Evolutionary conservation across 2,888 invertebrate species (phyloP), one percentile per base, ranked within the genome.

Genomic region (Rotaria magnacalcarata): DNA sequence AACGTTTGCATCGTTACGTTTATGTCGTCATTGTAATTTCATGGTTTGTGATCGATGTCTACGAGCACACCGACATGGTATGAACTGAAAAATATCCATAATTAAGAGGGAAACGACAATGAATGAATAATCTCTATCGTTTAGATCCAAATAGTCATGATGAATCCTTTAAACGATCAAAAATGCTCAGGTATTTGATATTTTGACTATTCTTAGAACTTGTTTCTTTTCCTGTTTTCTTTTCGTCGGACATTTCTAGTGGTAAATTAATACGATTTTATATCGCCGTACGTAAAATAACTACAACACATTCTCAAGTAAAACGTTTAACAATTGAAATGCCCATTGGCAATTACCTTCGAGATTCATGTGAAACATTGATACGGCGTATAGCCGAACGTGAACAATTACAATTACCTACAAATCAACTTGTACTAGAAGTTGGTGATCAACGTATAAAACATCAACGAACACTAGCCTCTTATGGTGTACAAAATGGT

Each of bases 21-120:
- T 47, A n/a, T 80, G 80, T 47, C 80, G 80, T n/a, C 80, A 80
- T 47, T 80, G 80, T 47, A 47, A 47, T 80, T 80, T 80, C 47
- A 80, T 80, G 80, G 47, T 80, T 4, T 80, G 80, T 19, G 80
- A 80, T 16, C 19, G 47, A 80, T 80, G 80, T 47, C 47, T 47
- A 24, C 24, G n/a, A 43, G 80, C 80, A 80, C 80, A 80, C 47
- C 43, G 80, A 80, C 8, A 80, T 11, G 43, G 80, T 80, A 47
- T n/a, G 47, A 47, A 80, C 3, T n/a, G 14, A 47, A 41, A 47
- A 14, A 7, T 56, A 21, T 16, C 4, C 14, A 16, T 54, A 16
- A 50, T 50, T 50, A 50, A 50, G 50, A 50, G 50, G 50, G 16
- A 52, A 52, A 14, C 4, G 21, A 54, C 1, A 21, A 21, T 0